Base-by-base conservation (phyloP, 2,113 vertebrate genomes). In the Hippocampus zosterae region DNA sequence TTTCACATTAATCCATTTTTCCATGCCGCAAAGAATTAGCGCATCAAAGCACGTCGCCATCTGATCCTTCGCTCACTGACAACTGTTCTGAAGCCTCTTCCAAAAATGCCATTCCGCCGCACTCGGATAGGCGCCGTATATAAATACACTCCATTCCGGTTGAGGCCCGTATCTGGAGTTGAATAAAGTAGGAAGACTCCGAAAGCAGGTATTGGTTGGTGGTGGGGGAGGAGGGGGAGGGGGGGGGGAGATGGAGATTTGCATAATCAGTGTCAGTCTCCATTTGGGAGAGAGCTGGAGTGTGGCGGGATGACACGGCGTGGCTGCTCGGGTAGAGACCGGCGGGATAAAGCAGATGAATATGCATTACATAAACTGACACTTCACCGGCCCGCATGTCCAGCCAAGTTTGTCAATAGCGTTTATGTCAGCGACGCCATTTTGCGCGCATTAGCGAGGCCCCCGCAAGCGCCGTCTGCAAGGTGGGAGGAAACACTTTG, bases 181-280 rank as follows among this genome's bases (percentile, higher is more conserved):
- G 86, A 89, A 89, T 90, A 89, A 92, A 89, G 82, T 80, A 84
- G 33, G 78, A 78, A 71, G 79, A 70, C 87, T 91, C 78, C 83
- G 88, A 81, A 87, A 87, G 90, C 90, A 92, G 92, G 91, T 93
- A 91, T 85, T 80, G 85, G 41, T 65, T 9, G 63, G 23, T 13
- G 33, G 18, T 18, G 57, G 57, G 81, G 88, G n/a, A n/a, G 85
- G 87, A 5, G 29, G 16, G 29, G 19, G 4, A 80, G 72, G 71
- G 78, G 78, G 81, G 87, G 85, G 87, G 88, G 90, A 88, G 90
- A 90, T 85, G 72, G 85, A 92, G 92, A 91, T 93, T 93, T 93
- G 91, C 92, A 93, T 93, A 93, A 93, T 93, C 91, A 92, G 85
- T 93, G 92, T 93, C 92, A 93, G 90, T 91, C 91, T 88, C 90